Evolutionary conservation across 53 echinoderm and acorn worm species (phyloP).

Genomic region (Temnopleurus reevesii): DNA sequence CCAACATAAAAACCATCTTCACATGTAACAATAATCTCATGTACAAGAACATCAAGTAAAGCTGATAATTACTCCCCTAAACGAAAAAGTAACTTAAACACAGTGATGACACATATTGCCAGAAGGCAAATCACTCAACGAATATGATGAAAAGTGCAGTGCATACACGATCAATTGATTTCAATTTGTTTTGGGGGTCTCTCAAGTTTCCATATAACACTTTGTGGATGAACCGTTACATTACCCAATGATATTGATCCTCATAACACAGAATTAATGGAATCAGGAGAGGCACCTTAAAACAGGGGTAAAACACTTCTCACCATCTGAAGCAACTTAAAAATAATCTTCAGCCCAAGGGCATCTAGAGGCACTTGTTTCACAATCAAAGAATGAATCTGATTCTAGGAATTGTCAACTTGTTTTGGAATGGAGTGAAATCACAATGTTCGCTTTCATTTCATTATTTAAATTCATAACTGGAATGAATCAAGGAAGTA

Average conservation of each 20-base stretch:
- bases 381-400: constrained; percentile 13
- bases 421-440: background rate
- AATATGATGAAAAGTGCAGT: constrained; percentile 36
- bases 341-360: background rate
- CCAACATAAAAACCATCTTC: background rate
- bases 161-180: constrained; percentile 55
- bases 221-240: background rate
- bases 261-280: constrained; percentile 32
- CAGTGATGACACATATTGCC: constrained; percentile 43
- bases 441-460: background rate
- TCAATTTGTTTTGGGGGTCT: constrained; percentile 43
- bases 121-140: constrained; percentile 39
- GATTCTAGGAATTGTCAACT: background rate
- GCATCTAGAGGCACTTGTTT: constrained; percentile 20
- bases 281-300: constrained; percentile 41
- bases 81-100: background rate
- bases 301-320: background rate
- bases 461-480: too few relatives aligned
- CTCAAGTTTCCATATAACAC: constrained; percentile 2
- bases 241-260: constrained; percentile 48
- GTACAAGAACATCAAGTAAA: background rate
- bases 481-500: too few relatives aligned
- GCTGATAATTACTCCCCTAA: constrained; percentile 20
- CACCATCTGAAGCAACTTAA: background rate
- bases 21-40: background rate